Evolutionary conservation across 1,140 invertebrate genomes (phyloP).

Genomic region (Drosophila erecta): DNA sequence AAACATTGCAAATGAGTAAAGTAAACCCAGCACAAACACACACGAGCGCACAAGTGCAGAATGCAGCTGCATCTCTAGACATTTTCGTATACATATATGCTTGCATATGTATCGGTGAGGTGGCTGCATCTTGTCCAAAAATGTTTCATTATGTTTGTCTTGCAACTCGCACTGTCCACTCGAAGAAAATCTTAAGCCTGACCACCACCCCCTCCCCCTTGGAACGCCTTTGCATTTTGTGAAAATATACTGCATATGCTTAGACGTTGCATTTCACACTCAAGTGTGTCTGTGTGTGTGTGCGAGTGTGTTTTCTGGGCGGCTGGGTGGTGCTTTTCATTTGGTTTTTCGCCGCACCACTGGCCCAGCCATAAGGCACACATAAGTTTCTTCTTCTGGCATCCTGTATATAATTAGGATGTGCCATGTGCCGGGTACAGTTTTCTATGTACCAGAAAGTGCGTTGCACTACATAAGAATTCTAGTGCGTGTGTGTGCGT

Average conservation of each 20-base stretch:
- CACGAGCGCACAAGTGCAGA: slow-evolving; percentile 16
- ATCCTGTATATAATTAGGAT: slow-evolving; percentile 74
- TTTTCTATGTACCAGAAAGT: slow-evolving; percentile 72
- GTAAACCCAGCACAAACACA: slow-evolving; percentile 59
- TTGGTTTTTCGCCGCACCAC: slow-evolving; percentile 65
- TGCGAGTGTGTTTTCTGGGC: slow-evolving; percentile 1
- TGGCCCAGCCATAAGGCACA: slow-evolving; percentile 35
- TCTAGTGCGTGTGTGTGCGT: slow-evolving; percentile 15
- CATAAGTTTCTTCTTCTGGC: slow-evolving; percentile 42
- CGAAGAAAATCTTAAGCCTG: slow-evolving; percentile 79
- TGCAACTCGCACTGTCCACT: slow-evolving; percentile 64
- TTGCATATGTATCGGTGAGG: slow-evolving; percentile 16
- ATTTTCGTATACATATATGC: slow-evolving; percentile 16
- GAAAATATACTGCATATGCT: slow-evolving; percentile 68
- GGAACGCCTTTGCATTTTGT: slow-evolving; percentile 62
- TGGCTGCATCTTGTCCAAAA: slow-evolving; percentile 77
- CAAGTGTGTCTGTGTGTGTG: slow-evolving; percentile 3
- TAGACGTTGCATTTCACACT: slow-evolving; percentile 36
- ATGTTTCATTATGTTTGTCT: slow-evolving; percentile 80
- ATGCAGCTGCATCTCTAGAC: slow-evolving; percentile 54
- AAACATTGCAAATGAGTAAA: slow-evolving; percentile 82
- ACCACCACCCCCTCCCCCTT: not conserved
- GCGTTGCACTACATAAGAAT: slow-evolving; percentile 31
- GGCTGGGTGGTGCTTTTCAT: slow-evolving; percentile 49
- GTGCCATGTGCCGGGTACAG: slow-evolving; percentile 63